phyloP scores from a whole-genome alignment of 2,888 invertebrate genomes.

The Scaptomyza caliginosa region DNA sequence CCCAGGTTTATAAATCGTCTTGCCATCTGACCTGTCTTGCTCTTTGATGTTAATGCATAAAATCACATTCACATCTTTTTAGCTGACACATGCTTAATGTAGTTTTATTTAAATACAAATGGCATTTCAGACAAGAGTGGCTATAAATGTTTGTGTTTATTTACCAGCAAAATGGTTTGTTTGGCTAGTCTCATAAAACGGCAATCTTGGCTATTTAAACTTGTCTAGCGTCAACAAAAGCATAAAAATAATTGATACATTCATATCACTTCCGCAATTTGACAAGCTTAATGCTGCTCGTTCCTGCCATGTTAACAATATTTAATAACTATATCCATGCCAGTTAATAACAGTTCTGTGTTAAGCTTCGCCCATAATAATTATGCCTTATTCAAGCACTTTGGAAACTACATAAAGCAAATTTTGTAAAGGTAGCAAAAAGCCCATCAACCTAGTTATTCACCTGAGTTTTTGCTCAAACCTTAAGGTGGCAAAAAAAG shows the following conservation, averaged over 20 bases:
- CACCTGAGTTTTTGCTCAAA: conserved; percentile 35
- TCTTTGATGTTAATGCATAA: neutral
- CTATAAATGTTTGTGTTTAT: no score
- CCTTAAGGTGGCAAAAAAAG: conserved; percentile 47
- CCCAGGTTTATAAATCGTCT: conserved; percentile 6
- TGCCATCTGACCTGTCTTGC: neutral
- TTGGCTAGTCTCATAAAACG: no score
- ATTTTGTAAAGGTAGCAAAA: conserved; percentile 1
- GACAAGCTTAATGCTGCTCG: neutral
- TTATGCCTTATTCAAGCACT: conserved; percentile 9
- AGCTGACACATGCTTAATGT: neutral
- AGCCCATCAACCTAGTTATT: conserved; percentile 2
- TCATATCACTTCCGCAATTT: neutral
- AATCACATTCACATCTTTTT: neutral
- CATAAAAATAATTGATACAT: neutral
- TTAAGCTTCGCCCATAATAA: conserved; percentile 10
- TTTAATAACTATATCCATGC: neutral
- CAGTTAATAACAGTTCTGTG: neutral
- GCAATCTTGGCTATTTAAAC: neutral
- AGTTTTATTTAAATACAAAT: no score
- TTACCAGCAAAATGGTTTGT: no score
- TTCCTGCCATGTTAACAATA: neutral
- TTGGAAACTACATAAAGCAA: conserved; percentile 35
- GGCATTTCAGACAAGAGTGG: no score
- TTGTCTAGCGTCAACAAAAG: neutral